Conservation (phyloP, 2,888 invertebrate species). For the Brenthis hecate region DNA sequence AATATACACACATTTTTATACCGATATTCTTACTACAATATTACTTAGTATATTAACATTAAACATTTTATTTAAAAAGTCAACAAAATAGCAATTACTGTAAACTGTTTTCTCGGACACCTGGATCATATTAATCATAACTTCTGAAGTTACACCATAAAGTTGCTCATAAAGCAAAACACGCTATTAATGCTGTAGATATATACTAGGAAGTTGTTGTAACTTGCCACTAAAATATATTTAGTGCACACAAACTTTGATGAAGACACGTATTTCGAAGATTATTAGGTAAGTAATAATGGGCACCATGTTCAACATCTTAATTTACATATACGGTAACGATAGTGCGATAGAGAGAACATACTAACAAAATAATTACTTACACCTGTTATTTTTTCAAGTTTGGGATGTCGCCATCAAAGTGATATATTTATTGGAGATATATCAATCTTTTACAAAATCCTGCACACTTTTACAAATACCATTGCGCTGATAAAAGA, state of each 20-base stretch:
- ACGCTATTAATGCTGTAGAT: constrained; percentile 53
- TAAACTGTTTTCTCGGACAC: constrained; percentile 37
- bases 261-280: constrained; percentile 18
- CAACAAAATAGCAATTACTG: constrained; percentile 13
- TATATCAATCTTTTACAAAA: too few relatives aligned
- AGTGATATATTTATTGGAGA: too few relatives aligned
- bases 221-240: constrained; percentile 23
- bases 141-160: constrained; percentile 56
- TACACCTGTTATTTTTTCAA: too few relatives aligned
- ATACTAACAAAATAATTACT: too few relatives aligned
- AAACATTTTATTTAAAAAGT: constrained; percentile 16
- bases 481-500: too few relatives aligned
- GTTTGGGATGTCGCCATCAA: too few relatives aligned
- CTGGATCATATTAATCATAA: constrained; percentile 60
- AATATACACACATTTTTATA: too few relatives aligned
- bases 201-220: constrained; percentile 20
- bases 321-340: constrained; percentile 2
- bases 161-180: constrained; percentile 57
- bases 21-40: neutral
- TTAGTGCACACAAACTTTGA: constrained; percentile 23
- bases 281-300: constrained; percentile 22
- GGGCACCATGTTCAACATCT: constrained; percentile 11
- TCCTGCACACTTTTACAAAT: too few relatives aligned
- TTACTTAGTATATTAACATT: neutral
- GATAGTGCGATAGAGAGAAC: too few relatives aligned